Evolutionary conservation across 2,888 invertebrate species (phyloP).

Genomic region (Oligia fasciuncula): DNA sequence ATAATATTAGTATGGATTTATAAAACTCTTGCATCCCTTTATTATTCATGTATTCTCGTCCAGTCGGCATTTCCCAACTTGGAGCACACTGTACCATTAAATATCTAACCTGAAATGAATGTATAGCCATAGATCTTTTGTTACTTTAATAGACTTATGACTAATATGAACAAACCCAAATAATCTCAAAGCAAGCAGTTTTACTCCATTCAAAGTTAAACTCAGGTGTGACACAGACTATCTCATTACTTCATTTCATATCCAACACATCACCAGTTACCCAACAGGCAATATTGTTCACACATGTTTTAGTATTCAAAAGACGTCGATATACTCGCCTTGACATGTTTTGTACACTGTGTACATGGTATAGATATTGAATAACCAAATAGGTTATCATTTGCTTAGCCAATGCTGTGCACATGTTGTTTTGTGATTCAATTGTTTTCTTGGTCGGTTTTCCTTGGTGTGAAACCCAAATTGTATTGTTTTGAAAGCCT

Average conservation of each 20-base stretch:
- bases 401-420: slow-evolving; percentile 22
- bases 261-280: slow-evolving; percentile 49
- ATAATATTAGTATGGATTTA: too few relatives aligned
- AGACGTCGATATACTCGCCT: slow-evolving; percentile 74
- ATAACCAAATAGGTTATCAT: slow-evolving; percentile 68
- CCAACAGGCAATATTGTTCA: slow-evolving; percentile 75
- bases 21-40: neutral
- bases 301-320: slow-evolving; percentile 80
- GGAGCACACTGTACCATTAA: neutral
- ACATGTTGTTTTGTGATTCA: slow-evolving; percentile 30
- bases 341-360: slow-evolving; percentile 78
- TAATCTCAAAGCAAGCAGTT: slow-evolving; percentile 21
- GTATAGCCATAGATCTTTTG: neutral
- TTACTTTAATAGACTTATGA: neutral
- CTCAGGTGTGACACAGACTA: slow-evolving; percentile 26
- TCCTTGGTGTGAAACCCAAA: slow-evolving; percentile 15
- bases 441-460: slow-evolving; percentile 28
- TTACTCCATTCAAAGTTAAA: slow-evolving; percentile 25
- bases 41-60: neutral
- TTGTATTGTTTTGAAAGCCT: neutral
- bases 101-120: neutral
- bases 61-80: neutral
- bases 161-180: slow-evolving; percentile 1
- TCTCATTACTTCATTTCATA: slow-evolving; percentile 27
- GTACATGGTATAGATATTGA: slow-evolving; percentile 61